A percentile compares a stretch with the other conserved stretches of the same genome.
Conservation (phyloP, 2,797 vertebrate genomes). For the Phalloptychus januarius region DNA sequence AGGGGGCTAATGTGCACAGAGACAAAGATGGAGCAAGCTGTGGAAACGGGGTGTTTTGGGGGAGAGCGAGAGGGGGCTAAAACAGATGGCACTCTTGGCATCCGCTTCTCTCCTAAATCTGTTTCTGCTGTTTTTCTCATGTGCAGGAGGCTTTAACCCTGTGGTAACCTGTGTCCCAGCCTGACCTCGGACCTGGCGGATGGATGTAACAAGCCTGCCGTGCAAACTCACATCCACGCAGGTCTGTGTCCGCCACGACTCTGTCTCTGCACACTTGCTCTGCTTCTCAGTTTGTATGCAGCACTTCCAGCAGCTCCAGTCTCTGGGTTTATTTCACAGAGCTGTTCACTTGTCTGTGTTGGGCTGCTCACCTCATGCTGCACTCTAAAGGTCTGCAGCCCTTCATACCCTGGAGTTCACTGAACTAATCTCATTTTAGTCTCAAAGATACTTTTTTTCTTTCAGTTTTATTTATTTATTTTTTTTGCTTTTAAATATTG, state of each 20-base stretch:
- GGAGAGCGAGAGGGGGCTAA: constrained; percentile 65
- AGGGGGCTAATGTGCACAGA: constrained; percentile 56
- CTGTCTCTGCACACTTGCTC: constrained; percentile 31
- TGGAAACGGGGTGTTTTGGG: constrained; percentile 43
- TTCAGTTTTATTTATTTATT: background rate
- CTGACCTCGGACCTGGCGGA: constrained; percentile 68
- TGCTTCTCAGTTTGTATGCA: constrained; percentile 3
- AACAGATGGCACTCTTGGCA: constrained; percentile 84
- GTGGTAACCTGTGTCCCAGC: constrained; percentile 77
- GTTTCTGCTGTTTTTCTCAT: constrained; percentile 82
- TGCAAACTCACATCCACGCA: constrained; percentile 36
- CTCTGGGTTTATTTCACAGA: background rate
- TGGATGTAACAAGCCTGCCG: constrained; percentile 58
- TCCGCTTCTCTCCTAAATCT: constrained; percentile 78
- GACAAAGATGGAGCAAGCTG: constrained; percentile 58
- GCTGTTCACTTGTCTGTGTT: background rate
- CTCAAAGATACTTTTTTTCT: background rate
- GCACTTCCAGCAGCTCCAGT: background rate
- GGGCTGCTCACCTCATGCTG: constrained; percentile 3
- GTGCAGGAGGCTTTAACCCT: constrained; percentile 80
- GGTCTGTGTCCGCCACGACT: constrained; percentile 38
- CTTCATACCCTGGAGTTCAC: background rate
- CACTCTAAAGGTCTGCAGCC: background rate
- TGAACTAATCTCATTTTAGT: background rate
- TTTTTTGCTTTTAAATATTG: background rate